phyloP scores from a whole-genome alignment of 2,797 vertebrate genomes.

The Bradypus variegatus region DNA sequence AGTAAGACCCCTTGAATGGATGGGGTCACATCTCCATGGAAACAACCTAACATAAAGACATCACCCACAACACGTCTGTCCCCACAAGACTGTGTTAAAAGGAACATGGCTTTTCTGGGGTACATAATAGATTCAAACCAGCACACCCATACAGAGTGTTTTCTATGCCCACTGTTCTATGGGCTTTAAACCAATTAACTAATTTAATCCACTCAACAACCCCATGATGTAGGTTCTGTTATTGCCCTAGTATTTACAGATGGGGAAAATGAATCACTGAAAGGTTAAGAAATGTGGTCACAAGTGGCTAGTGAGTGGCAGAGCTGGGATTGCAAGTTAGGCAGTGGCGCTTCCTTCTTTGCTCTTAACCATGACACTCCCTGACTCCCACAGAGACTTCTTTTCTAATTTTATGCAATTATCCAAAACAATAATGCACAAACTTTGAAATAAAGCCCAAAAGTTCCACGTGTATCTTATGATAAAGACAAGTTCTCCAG shows the following conservation, averaged over 20 bases:
- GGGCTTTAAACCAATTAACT: not conserved
- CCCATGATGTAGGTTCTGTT: too few relatives aligned
- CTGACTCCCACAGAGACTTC: not conserved
- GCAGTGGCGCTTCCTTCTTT: too few relatives aligned
- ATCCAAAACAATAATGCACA: not conserved
- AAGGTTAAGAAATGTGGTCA: not conserved
- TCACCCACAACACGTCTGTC: too few relatives aligned
- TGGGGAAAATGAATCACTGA: not conserved
- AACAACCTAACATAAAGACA: too few relatives aligned
- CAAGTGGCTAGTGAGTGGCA: not conserved
- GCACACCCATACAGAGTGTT: not conserved
- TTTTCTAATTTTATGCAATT: not conserved
- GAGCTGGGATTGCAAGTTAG: not conserved
- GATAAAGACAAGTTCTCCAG: not conserved
- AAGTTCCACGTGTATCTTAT: not conserved
- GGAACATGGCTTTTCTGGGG: too few relatives aligned
- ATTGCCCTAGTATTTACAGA: too few relatives aligned
- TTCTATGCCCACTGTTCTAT: not conserved
- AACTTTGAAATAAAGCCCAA: not conserved
- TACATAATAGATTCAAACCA: too few relatives aligned
- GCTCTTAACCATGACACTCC: not conserved
- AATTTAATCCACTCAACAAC: not conserved
- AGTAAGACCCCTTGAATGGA: too few relatives aligned
- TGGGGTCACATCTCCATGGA: too few relatives aligned
- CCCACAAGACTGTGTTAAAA: too few relatives aligned